These are phyloP conservation scores for Macrocentrus cingulum DNA, from an alignment of 1,140 invertebrate species.

Conservation along the genomic window DNA sequence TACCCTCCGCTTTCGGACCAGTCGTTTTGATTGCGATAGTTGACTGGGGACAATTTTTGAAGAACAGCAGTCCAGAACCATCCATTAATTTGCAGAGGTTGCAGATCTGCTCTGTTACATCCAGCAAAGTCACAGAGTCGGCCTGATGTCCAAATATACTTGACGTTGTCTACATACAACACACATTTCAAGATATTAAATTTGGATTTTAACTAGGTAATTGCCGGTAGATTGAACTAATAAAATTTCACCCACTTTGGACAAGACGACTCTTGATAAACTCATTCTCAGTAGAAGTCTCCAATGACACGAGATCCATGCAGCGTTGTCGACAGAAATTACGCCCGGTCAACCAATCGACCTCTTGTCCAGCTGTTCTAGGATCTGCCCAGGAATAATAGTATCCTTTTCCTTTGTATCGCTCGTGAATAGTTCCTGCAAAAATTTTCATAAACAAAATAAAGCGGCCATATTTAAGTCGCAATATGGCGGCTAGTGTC, in stretches of 20 bases:
- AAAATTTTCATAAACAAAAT: constrained; percentile 18
- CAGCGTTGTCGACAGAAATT: constrained; percentile 82
- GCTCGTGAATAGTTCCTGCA: constrained; percentile 58
- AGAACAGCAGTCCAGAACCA: constrained; percentile 87
- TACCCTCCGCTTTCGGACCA: constrained; percentile 79
- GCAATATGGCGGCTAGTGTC: too few species aligned
- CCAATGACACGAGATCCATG: constrained; percentile 82
- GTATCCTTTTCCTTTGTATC: constrained; percentile 69
- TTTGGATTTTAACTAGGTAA: neutral
- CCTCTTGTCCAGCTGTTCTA: constrained; percentile 68
- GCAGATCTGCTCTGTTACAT: constrained; percentile 75
- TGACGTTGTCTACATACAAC: constrained; percentile 60
- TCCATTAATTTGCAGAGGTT: constrained; percentile 75
- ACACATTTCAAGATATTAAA: neutral
- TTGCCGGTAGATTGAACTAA: constrained; percentile 9
- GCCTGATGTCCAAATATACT: constrained; percentile 87
- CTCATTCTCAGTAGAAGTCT: constrained; percentile 79
- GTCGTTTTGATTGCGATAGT: constrained; percentile 74
- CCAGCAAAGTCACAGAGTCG: constrained; percentile 83
- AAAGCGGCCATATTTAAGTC: neutral
- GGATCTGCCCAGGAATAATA: constrained; percentile 84
- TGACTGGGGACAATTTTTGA: constrained; percentile 76
- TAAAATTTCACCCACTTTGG: constrained; percentile 62
- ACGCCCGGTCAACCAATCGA: constrained; percentile 78
- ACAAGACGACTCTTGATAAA: constrained; percentile 77